phyloP scores from a whole-genome alignment of 2,797 vertebrate genomes.

The Xenops minutus region DNA sequence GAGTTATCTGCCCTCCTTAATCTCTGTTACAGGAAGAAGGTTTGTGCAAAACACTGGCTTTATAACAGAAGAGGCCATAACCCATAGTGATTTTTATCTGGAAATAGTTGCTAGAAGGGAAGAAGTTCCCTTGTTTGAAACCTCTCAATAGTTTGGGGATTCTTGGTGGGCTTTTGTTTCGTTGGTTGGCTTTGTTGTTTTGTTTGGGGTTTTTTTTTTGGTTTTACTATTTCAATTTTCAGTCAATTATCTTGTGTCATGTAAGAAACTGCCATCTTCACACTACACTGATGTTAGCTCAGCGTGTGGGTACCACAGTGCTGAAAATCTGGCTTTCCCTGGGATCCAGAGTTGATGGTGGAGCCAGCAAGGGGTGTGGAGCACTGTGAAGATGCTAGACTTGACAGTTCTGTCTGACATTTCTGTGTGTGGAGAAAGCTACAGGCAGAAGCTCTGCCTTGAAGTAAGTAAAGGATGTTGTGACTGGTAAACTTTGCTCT shows the following conservation, averaged over 20 bases:
- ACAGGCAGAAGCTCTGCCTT: neutral
- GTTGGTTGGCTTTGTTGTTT: neutral
- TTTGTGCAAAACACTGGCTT: neutral
- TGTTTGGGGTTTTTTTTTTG: rapidly evolving
- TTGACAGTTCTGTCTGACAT: neutral
- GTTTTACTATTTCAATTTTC: neutral
- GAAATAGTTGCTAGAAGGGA: neutral
- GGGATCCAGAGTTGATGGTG: neutral
- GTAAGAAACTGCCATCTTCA: rapidly evolving
- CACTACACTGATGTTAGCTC: neutral
- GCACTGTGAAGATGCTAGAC: neutral
- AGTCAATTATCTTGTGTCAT: neutral
- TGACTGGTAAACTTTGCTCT: neutral
- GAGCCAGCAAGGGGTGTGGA: rapidly evolving
- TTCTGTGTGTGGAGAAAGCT: neutral
- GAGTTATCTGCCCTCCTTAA: neutral
- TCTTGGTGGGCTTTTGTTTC: neutral
- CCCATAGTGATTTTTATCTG: neutral
- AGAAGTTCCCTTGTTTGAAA: neutral
- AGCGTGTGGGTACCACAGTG: neutral
- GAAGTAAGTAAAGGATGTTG: neutral
- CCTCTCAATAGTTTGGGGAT: neutral
- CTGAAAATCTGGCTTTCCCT: neutral
- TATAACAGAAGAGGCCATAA: neutral
- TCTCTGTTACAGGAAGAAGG: neutral